A percentile compares a stretch with the other conserved stretches of the same genome.
These are phyloP conservation scores for Gymnoscopelus microlampas DNA, from an alignment of 2,797 vertebrate genomes.

Conservation along the genomic window DNA sequence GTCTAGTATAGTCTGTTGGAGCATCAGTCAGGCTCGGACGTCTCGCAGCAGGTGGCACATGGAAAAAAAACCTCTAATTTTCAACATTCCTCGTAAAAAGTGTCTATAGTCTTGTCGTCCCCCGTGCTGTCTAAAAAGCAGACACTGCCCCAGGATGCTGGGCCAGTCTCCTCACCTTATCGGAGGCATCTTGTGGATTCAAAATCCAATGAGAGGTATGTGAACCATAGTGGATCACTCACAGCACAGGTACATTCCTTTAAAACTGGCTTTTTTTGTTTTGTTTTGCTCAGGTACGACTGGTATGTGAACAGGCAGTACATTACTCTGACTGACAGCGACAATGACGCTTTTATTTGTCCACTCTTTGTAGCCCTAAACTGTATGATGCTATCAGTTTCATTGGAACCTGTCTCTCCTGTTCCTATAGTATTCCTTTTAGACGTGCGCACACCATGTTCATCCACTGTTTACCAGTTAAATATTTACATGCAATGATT, in stretches of 20 bases:
- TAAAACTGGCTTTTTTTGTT: conserved; percentile 4
- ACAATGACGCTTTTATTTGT: not conserved
- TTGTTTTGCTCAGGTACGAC: conserved; percentile 37
- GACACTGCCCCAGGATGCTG: conserved; percentile 65
- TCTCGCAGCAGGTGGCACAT: conserved; percentile 71
- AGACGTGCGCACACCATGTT: not conserved
- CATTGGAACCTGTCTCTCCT: conserved; percentile 6
- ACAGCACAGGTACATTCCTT: conserved; percentile 1
- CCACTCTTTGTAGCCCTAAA: not conserved
- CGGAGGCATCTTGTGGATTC: conserved; percentile 81
- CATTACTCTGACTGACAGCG: conserved; percentile 26
- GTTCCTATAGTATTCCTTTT: conserved; percentile 13
- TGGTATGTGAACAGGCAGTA: conserved; percentile 49
- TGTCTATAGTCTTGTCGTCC: not conserved
- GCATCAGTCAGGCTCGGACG: no score
- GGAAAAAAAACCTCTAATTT: conserved; percentile 38
- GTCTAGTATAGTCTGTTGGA: no score
- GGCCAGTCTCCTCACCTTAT: conserved; percentile 79
- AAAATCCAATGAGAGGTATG: conserved; percentile 82
- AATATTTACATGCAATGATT: not conserved
- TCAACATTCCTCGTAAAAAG: conserved; percentile 16
- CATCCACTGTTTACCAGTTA: conserved; percentile 10
- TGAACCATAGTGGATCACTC: conserved; percentile 22
- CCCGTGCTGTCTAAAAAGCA: not conserved
- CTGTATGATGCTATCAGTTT: conserved; percentile 2